Percentiles rank a stretch among this genome's conserved stretches.
Evolutionary conservation across 2,797 vertebrate species (phyloP).

Genomic region (Cyprinella venusta): DNA sequence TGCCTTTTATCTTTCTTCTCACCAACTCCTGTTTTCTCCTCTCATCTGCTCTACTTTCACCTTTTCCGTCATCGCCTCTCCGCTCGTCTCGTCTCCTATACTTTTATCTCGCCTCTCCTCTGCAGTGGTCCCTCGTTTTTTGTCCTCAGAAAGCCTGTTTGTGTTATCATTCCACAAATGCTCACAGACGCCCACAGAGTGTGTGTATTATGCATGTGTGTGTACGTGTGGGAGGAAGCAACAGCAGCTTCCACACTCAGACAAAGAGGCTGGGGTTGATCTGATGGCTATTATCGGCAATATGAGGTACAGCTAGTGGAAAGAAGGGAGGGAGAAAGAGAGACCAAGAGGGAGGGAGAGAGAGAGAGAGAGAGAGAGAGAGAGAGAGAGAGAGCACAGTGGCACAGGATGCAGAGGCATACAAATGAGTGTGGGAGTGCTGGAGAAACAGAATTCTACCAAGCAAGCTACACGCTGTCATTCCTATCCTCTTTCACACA

Average conservation of each 20-base stretch:
- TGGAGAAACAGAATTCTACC: slow-evolving; percentile 96
- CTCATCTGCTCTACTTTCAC: not conserved
- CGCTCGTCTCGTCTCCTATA: not conserved
- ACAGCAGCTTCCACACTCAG: slow-evolving; percentile 83
- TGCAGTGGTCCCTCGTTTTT: slow-evolving; percentile 61
- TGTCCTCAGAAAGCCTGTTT: slow-evolving; percentile 69
- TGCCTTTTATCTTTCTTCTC: not conserved
- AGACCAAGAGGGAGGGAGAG: slow-evolving; percentile 71
- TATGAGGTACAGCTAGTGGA: slow-evolving; percentile 85
- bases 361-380: slow-evolving; percentile 53
- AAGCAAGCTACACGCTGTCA: slow-evolving; percentile 87
- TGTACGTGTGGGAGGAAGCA: slow-evolving; percentile 72
- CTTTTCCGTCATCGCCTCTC: not conserved
- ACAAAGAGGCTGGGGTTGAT: slow-evolving; percentile 90
- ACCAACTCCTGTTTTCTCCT: not conserved
- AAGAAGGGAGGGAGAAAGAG: slow-evolving; percentile 65
- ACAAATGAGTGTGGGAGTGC: slow-evolving; percentile 99
- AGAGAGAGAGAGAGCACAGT: slow-evolving; percentile 58
- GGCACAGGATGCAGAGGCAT: slow-evolving; percentile 89
- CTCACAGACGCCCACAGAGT: slow-evolving; percentile 52
- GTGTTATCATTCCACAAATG: slow-evolving; percentile 57
- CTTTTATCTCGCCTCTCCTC: not conserved
- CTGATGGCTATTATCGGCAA: slow-evolving; percentile 93
- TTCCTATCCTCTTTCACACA: slow-evolving; percentile 46
- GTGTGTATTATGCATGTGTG: slow-evolving; percentile 54